Evolutionary conservation across 2,113 vertebrate genomes (phyloP).

Genomic region (Laticauda colubrina): DNA sequence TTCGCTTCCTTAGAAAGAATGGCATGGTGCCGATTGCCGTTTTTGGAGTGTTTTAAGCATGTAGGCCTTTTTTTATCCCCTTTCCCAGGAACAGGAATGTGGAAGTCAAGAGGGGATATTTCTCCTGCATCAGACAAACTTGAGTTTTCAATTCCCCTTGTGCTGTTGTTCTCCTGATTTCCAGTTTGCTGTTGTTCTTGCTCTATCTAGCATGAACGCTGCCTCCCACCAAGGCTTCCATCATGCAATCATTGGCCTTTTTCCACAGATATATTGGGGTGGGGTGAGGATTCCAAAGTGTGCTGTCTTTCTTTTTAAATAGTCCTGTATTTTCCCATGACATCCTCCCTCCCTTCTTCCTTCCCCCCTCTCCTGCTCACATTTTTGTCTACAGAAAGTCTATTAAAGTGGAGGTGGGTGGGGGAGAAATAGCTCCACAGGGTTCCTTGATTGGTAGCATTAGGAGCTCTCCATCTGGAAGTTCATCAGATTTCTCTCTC

Average conservation of each 20-base stretch:
- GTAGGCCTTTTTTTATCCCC: background rate
- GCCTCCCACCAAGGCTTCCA: background rate
- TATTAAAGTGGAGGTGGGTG: background rate
- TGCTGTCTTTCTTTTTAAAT: background rate
- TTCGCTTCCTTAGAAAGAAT: conserved; percentile 61
- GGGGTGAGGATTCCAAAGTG: background rate
- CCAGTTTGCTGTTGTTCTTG: background rate
- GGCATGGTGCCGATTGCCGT: conserved; percentile 35
- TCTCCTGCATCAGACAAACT: conserved; percentile 11
- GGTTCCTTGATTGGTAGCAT: background rate
- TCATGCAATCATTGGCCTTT: background rate
- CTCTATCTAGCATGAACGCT: conserved; percentile 31
- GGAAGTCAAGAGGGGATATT: conserved; percentile 35
- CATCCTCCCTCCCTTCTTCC: background rate
- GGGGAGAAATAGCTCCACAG: background rate
- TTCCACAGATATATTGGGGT: background rate
- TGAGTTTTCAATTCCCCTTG: background rate
- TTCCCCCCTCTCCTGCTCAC: background rate
- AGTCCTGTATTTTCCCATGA: background rate
- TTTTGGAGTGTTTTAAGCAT: conserved; percentile 54
- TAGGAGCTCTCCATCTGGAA: background rate
- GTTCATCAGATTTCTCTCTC: conserved; percentile 9
- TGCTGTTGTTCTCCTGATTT: background rate
- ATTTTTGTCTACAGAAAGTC: background rate
- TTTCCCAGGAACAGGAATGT: background rate